phyloP scores from a whole-genome alignment of 2,888 invertebrate species.

The Ophioninae sp. region DNA sequence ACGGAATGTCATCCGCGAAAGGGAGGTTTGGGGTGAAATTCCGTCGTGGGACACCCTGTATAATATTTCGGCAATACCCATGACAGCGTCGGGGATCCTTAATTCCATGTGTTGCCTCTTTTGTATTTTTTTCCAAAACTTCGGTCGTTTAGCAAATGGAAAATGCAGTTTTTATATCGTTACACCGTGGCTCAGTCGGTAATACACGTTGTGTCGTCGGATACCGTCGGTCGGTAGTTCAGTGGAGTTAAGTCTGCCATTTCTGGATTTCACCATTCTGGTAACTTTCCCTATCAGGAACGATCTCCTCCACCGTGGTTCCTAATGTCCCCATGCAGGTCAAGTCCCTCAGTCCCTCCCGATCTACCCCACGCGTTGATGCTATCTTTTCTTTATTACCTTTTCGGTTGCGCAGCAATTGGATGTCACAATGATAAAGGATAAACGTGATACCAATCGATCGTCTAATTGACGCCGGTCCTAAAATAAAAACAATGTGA shows the following conservation, averaged over 20 bases:
- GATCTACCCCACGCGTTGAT: conserved; percentile 31
- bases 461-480: not conserved
- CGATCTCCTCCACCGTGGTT: not conserved
- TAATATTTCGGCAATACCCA: no score
- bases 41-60: no score
- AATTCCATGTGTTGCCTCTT: no score
- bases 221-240: no score
- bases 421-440: conserved; percentile 5
- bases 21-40: no score
- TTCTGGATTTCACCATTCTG: not conserved
- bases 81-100: no score
- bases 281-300: not conserved
- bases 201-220: not conserved
- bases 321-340: conserved; percentile 7
- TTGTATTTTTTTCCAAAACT: no score
- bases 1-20: no score
- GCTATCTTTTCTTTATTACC: not conserved
- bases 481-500: not conserved
- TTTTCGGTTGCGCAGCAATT: conserved; percentile 34
- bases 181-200: no score
- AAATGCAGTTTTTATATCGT: no score
- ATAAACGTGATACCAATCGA: conserved; percentile 5
- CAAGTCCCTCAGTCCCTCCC: not conserved
- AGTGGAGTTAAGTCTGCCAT: no score
- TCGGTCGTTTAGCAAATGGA: no score